Base-by-base conservation (phyloP, 1,140 invertebrate species). In the Phenacoccus solenopsis region DNA sequence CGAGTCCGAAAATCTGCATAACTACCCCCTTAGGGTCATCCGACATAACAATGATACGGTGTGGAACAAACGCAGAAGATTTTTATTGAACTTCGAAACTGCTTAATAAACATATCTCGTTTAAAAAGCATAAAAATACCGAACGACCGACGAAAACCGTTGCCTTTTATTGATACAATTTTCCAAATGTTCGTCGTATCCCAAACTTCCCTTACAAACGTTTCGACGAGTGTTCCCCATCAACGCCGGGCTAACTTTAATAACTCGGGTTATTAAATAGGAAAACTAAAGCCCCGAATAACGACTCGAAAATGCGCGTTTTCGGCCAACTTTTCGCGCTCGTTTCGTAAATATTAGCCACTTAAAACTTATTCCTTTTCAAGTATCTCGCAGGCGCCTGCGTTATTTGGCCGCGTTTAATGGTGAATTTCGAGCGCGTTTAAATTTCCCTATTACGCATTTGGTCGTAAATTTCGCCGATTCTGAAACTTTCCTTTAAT, bases 121-220 rank as follows among this genome's bases (percentile, higher is more conserved):
- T 64, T 64, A 64, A 64, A 64, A 64, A 22, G 12, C 59, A 20
- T 64, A 64, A 64, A n/a, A 64, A 64, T 27, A 64, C 22, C 59
- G 56, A 64, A 64, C 21, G 59, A 64, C 21, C 59, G 20, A 24
- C 21, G 20, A 38, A 64, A 64, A 64, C 25, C 20, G 25, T 20
- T 27, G 20, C 20, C 59, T 64, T 25, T 27, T 64, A 64, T 22
- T 64, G 59, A 64, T 64, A 64, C 59, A 64, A 25, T 64, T 64
- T 64, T 64, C 25, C 13, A 64, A 64, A 24, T 24, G 25, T 16
- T 22, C 59, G 7, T 64, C 59, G 25, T 64, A 64, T 64, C 25
- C 25, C 59, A 64, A 24, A 32, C 5, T n/a, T 49, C 16, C 5
- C 38, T 49, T 49, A 16, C 38, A 3, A 9, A n/a, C 30, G n/a